phyloP scores from a whole-genome alignment of 2,113 vertebrate species.

The Phrynocephalus versicolor region DNA sequence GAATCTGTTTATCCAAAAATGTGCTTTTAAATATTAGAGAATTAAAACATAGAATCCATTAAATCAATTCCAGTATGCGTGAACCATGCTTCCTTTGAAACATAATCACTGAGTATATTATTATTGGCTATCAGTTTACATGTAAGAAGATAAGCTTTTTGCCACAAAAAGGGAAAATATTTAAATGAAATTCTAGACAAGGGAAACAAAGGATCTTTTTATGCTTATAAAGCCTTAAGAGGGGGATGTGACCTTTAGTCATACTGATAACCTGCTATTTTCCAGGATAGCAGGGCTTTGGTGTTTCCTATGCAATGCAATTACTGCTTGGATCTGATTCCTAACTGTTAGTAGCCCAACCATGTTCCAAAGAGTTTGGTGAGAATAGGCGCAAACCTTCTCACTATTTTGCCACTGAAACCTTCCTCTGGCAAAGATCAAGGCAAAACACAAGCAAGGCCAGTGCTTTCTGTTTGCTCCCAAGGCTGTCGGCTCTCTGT shows the following conservation, averaged over 20 bases:
- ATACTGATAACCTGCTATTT: slow-evolving; percentile 67
- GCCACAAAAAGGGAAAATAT: slow-evolving; percentile 47
- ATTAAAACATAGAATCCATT: background rate
- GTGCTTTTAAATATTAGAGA: background rate
- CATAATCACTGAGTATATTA: slow-evolving; percentile 45
- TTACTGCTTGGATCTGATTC: slow-evolving; percentile 19
- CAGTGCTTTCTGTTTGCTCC: slow-evolving; percentile 27
- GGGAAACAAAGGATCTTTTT: slow-evolving; percentile 53
- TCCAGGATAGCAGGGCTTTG: slow-evolving; percentile 60
- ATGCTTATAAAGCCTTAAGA: slow-evolving; percentile 59
- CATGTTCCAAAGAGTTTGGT: background rate
- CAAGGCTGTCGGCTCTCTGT: slow-evolving; percentile 2
- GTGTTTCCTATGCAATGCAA: slow-evolving; percentile 58
- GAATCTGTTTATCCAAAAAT: background rate
- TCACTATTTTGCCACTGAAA: slow-evolving; percentile 7
- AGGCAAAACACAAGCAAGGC: background rate
- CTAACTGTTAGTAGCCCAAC: background rate
- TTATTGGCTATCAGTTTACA: slow-evolving; percentile 55
- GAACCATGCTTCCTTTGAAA: slow-evolving; percentile 57
- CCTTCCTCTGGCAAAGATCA: background rate
- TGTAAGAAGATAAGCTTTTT: slow-evolving; percentile 54
- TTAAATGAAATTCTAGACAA: slow-evolving; percentile 63
- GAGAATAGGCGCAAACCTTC: background rate
- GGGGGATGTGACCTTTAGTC: slow-evolving; percentile 56
- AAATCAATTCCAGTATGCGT: slow-evolving; percentile 44